Percentiles rank a stretch among this genome's conserved stretches.
These are phyloP conservation scores for Alosa alosa DNA, from an alignment of 2,113 vertebrate genomes.

Conservation along the genomic window DNA sequence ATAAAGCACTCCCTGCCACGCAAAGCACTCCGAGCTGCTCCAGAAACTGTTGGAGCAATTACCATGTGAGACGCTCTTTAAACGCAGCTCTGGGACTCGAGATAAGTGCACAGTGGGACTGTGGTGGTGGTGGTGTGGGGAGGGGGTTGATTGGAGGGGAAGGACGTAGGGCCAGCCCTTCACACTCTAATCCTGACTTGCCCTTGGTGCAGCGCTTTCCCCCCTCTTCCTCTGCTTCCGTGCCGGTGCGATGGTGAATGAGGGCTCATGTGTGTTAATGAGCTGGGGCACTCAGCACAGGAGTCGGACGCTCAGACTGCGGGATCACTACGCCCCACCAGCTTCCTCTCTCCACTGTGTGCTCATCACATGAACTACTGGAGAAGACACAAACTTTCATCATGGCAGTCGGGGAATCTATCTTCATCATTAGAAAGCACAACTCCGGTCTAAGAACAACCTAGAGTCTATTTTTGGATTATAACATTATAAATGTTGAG, in stretches of 20 bases:
- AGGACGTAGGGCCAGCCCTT: background rate
- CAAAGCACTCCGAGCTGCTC: background rate
- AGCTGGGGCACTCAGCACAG: conserved; percentile 29
- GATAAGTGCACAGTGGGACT: conserved; percentile 20
- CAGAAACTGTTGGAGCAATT: conserved; percentile 35
- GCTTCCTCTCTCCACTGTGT: conserved; percentile 17
- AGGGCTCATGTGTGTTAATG: conserved; percentile 24
- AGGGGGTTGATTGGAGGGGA: background rate
- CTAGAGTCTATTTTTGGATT: too few relatives aligned
- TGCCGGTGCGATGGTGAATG: background rate
- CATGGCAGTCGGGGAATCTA: conserved; percentile 16
- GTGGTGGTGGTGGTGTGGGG: background rate
- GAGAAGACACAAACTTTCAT: conserved; percentile 17
- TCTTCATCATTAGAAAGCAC: background rate
- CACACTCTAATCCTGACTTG: conserved; percentile 25
- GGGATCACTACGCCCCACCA: conserved; percentile 17
- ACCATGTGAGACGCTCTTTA: conserved; percentile 24
- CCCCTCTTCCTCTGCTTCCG: background rate
- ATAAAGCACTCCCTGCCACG: conserved; percentile 1
- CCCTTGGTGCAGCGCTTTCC: conserved; percentile 30
- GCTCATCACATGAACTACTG: background rate
- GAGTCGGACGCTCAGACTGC: conserved; percentile 21
- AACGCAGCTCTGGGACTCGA: conserved; percentile 14
- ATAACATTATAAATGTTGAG: too few relatives aligned
- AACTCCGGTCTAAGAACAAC: too few relatives aligned